Conservation (phyloP, 2,797 vertebrate species). For the Platyrinchus mystaceus region DNA sequence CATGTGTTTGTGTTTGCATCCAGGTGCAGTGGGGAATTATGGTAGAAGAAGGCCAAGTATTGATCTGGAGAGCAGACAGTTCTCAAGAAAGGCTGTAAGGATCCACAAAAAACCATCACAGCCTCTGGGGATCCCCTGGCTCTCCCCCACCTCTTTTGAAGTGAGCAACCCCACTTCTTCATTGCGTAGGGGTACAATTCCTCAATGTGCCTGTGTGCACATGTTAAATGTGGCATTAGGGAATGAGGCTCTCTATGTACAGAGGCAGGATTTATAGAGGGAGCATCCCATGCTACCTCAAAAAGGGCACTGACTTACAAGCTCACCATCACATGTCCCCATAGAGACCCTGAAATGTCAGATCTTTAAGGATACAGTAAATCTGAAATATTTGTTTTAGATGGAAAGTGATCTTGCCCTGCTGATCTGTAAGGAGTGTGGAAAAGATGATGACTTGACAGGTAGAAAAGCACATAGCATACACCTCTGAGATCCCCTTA, state of each 20-base stretch:
- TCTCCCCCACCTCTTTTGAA: not conserved
- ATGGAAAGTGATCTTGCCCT: not conserved
- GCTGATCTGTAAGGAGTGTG: not conserved
- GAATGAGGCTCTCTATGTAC: rapidly evolving
- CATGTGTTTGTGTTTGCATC: not conserved
- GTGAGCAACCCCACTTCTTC: not conserved
- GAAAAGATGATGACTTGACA: not conserved
- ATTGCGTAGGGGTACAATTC: not conserved
- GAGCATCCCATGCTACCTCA: not conserved
- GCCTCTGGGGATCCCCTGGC: not conserved
- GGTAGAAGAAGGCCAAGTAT: not conserved
- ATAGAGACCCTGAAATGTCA: not conserved
- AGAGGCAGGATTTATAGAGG: not conserved
- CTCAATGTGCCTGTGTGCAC: rapidly evolving
- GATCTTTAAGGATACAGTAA: not conserved
- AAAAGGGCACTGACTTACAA: not conserved
- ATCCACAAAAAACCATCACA: not conserved
- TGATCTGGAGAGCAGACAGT: not conserved
- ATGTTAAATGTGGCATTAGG: not conserved
- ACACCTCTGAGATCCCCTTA: not conserved
- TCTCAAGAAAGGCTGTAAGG: not conserved
- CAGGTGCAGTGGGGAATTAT: not conserved
- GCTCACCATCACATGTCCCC: not conserved
- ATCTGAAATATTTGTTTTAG: not conserved
- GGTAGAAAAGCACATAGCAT: not conserved